Evolutionary conservation across 1,140 invertebrate species (phyloP).

Genomic region (Lasaia peninsularis): DNA sequence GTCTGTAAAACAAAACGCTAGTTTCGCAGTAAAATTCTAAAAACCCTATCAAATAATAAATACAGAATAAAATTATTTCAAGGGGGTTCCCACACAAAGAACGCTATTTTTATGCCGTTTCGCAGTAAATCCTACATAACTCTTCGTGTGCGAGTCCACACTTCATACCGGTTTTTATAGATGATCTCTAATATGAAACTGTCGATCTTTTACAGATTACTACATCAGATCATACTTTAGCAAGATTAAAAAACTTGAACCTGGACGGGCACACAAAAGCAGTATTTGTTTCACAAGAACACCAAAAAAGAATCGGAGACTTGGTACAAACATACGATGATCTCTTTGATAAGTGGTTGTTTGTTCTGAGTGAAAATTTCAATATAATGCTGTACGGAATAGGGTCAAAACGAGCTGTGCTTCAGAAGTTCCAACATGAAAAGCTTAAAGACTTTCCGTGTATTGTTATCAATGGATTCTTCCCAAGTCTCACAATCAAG

Average conservation of each 20-base stretch:
- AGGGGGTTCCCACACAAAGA: too few relatives aligned
- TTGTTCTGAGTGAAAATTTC: conserved; percentile 87
- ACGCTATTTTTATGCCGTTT: too few relatives aligned
- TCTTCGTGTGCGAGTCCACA: too few relatives aligned
- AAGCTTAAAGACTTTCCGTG: conserved; percentile 83
- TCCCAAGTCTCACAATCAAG: conserved; percentile 92
- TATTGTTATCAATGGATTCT: conserved; percentile 94
- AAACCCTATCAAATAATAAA: too few relatives aligned
- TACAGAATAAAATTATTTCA: too few relatives aligned
- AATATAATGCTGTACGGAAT: conserved; percentile 92
- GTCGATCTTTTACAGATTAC: conserved; percentile 57
- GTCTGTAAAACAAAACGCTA: too few relatives aligned
- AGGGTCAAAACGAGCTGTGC: conserved; percentile 90
- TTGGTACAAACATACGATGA: conserved; percentile 75
- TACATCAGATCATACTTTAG: conserved; percentile 91
- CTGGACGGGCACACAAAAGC: conserved; percentile 81
- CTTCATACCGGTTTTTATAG: too few relatives aligned
- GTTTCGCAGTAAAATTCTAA: too few relatives aligned
- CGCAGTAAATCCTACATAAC: too few relatives aligned
- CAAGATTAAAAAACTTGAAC: conserved; percentile 84
- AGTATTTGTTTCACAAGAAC: conserved; percentile 75
- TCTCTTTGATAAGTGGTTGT: conserved; percentile 80
- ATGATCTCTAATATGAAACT: too few relatives aligned
- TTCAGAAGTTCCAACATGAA: conserved; percentile 86
- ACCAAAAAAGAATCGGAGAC: conserved; percentile 76